Conservation (phyloP, 2,888 invertebrate genomes). For the Drosophila monieri region DNA sequence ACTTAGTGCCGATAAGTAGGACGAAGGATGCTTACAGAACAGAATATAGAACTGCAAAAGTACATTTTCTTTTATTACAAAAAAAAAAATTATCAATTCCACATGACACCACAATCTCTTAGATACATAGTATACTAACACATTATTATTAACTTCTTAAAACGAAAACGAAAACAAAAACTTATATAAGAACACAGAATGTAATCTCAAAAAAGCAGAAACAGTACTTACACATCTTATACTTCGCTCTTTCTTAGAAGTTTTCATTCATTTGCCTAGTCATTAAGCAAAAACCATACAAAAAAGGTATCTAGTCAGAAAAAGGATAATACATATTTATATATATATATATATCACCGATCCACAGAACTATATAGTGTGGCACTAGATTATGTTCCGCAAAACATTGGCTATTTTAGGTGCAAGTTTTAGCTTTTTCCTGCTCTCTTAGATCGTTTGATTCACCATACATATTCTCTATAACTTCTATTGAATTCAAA, state of each 20-base stretch:
- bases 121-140: slow-evolving; percentile 15
- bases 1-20: slow-evolving; percentile 6
- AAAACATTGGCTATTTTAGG: background rate
- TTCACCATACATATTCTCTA: background rate
- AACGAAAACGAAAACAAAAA: slow-evolving; percentile 3
- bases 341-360: background rate
- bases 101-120: slow-evolving; percentile 7
- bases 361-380: slow-evolving; percentile 1
- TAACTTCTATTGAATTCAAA: background rate
- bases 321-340: background rate
- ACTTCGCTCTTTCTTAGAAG: slow-evolving; percentile 10
- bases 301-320: slow-evolving; percentile 10
- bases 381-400: slow-evolving; percentile 1
- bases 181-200: slow-evolving; percentile 14
- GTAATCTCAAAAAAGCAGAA: slow-evolving; percentile 25
- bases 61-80: slow-evolving; percentile 9
- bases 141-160: slow-evolving; percentile 16
- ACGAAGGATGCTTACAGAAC: background rate
- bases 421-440: slow-evolving; percentile 1
- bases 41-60: slow-evolving; percentile 10
- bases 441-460: slow-evolving; percentile 2
- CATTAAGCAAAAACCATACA: background rate
- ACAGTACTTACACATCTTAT: slow-evolving; percentile 13
- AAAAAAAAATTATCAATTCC: background rate
- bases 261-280: slow-evolving; percentile 5